Conservation (phyloP, 2,888 invertebrate species). For the Temnothorax rugatulus region DNA sequence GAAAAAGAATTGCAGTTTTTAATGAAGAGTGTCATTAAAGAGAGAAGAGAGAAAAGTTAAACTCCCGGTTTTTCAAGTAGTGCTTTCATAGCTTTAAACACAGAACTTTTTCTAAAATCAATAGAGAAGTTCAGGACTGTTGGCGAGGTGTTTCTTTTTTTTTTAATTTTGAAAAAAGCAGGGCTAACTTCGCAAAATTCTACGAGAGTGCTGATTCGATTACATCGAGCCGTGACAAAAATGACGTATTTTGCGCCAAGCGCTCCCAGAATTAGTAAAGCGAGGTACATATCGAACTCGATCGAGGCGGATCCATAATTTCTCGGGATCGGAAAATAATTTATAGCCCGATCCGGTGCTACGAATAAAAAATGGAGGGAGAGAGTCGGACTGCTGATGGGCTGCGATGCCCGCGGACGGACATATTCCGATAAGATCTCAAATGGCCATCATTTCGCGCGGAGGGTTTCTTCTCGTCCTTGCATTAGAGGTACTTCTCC, state of each 20-base stretch:
- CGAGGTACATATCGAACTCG: constrained; percentile 50
- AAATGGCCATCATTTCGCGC: constrained; percentile 42
- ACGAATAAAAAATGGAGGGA: constrained; percentile 34
- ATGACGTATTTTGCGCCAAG: constrained; percentile 60
- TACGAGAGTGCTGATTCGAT: constrained; percentile 58
- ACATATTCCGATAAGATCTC: constrained; percentile 62
- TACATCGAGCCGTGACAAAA: constrained; percentile 29
- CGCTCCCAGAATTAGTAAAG: constrained; percentile 48
- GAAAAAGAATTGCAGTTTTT: constrained; percentile 19
- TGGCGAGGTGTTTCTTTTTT: background rate
- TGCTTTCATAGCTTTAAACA: constrained; percentile 27
- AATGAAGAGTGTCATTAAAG: background rate
- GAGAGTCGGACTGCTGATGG: background rate
- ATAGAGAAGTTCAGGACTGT: background rate
- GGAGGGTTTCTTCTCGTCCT: constrained; percentile 37
- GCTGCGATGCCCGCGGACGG: background rate
- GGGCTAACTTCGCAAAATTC: constrained; percentile 18
- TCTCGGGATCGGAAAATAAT: constrained; percentile 65
- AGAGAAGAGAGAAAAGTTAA: constrained; percentile 7
- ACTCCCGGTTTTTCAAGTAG: background rate
- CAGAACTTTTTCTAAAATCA: constrained; percentile 28
- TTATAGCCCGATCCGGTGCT: constrained; percentile 59
- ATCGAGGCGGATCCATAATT: constrained; percentile 63
- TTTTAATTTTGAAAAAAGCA: background rate
- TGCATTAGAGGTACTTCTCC: background rate